Evolutionary conservation across 2,888 invertebrate species (phyloP).

Genomic region (Folsomia manolachei): DNA sequence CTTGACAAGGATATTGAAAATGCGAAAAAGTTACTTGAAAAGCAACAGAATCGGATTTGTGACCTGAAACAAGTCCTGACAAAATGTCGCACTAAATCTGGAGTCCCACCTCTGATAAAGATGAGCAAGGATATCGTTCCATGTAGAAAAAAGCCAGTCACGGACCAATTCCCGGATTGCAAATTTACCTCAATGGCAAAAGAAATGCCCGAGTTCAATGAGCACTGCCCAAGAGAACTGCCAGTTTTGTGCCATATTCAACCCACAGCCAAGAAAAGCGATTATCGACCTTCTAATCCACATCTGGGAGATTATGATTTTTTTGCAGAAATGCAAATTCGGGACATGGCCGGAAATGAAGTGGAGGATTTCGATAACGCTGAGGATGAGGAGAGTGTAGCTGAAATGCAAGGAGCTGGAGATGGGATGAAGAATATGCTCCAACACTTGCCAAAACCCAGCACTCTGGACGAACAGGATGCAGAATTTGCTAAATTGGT

Average conservation of each 20-base stretch:
- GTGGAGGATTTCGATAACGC: neutral
- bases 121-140: neutral
- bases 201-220: conserved; percentile 24
- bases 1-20: conserved; percentile 10
- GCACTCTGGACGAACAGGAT: too few species aligned
- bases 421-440: too few species aligned
- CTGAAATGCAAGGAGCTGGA: too few species aligned
- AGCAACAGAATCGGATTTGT: conserved; percentile 7
- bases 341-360: neutral
- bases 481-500: neutral
- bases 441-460: too few species aligned
- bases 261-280: neutral
- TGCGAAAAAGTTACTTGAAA: neutral
- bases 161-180: too few species aligned
- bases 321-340: neutral
- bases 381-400: neutral
- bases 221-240: conserved; percentile 24
- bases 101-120: conserved; percentile 37
- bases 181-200: conserved; percentile 12
- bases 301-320: neutral
- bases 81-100: conserved; percentile 39
- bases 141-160: too few species aligned
- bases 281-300: neutral
- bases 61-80: conserved; percentile 28
- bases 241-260: too few species aligned